Conservation (phyloP, 1,140 invertebrate genomes). For the Penaeus japonicus region DNA sequence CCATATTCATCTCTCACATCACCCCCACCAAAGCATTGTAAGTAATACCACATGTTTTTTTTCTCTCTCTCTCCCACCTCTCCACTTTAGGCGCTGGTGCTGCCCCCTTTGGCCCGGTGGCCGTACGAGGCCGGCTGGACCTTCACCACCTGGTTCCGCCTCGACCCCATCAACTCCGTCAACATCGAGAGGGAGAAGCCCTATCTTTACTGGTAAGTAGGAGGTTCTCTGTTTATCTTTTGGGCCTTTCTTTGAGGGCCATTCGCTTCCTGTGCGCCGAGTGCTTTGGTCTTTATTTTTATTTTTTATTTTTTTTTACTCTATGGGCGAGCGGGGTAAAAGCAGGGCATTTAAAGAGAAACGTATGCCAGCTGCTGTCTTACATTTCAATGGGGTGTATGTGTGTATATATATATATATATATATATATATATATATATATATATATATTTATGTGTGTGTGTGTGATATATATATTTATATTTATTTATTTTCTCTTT, state of each 20-base stretch:
- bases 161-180: constrained; percentile 98
- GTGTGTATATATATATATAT: constrained; percentile 22
- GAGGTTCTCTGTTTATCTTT: not conserved
- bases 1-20: not conserved
- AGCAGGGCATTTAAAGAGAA: too few species aligned
- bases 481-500: not conserved
- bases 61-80: not conserved
- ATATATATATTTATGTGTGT: constrained; percentile 15
- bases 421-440: constrained; percentile 26
- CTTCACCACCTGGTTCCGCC: constrained; percentile 97
- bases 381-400: not conserved
- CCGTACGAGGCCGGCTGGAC: constrained; percentile 99
- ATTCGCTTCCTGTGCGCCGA: not conserved
- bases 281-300: too few species aligned
- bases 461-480: not conserved
- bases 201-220: constrained; percentile 92
- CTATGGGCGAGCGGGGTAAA: too few species aligned
- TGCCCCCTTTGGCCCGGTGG: constrained; percentile 96
- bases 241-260: not conserved
- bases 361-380: too few species aligned
- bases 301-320: not conserved
- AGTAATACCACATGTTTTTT: not conserved
- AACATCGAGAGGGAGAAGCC: constrained; percentile 99
- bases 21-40: not conserved
- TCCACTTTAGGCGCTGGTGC: constrained; percentile 83